Conservation (phyloP, 1,140 invertebrate genomes). For the Muscidifurax raptorellus region DNA sequence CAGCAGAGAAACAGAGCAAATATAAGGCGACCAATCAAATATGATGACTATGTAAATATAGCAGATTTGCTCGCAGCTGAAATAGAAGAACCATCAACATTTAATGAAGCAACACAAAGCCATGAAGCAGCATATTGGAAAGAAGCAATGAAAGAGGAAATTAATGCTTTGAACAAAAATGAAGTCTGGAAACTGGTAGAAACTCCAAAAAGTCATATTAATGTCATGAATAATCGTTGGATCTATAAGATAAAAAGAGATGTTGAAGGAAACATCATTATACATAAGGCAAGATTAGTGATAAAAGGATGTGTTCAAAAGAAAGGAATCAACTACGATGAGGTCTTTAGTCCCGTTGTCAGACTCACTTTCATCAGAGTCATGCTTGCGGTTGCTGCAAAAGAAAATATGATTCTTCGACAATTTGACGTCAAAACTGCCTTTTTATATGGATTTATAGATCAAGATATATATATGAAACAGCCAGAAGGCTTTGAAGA, state of each 20-base stretch:
- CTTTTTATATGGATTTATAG: too few relatives aligned
- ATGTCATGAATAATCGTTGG: slow-evolving; percentile 40
- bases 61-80: too few relatives aligned
- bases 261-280: slow-evolving; percentile 48
- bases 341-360: slow-evolving; percentile 68
- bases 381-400: background rate
- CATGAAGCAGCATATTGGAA: slow-evolving; percentile 38
- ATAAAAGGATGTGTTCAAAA: slow-evolving; percentile 66
- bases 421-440: too few relatives aligned
- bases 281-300: slow-evolving; percentile 71
- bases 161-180: slow-evolving; percentile 46
- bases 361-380: slow-evolving; percentile 64
- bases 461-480: slow-evolving; percentile 62
- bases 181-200: slow-evolving; percentile 49
- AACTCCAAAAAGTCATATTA: slow-evolving; percentile 40
- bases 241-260: slow-evolving; percentile 52
- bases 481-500: slow-evolving; percentile 65
- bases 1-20: too few relatives aligned
- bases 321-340: slow-evolving; percentile 65
- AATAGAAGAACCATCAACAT: too few relatives aligned
- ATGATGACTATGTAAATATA: too few relatives aligned
- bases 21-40: too few relatives aligned
- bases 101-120: too few relatives aligned
- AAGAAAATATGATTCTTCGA: background rate
- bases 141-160: slow-evolving; percentile 55